phyloP scores from a whole-genome alignment of 2,888 invertebrate genomes.

The Hylaea fasciaria region DNA sequence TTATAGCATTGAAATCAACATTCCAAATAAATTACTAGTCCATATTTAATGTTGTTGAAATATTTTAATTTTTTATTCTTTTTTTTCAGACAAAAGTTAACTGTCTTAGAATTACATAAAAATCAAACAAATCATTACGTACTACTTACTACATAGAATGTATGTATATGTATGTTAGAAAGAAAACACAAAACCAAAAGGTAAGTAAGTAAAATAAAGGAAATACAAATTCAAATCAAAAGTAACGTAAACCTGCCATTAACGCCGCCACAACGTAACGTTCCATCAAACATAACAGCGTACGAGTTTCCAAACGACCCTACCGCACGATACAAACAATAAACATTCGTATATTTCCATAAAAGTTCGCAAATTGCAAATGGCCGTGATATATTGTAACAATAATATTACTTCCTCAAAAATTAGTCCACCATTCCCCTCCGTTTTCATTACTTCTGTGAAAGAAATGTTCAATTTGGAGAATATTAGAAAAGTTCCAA shows the following conservation, averaged over 20 bases:
- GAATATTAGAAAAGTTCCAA: constrained; percentile 34
- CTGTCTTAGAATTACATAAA: too few relatives aligned
- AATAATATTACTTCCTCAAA: constrained; percentile 39
- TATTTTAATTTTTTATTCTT: too few relatives aligned
- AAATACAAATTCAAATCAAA: too few relatives aligned
- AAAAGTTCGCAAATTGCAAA: constrained; percentile 26
- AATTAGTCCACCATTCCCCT: constrained; percentile 33
- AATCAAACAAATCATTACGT: too few relatives aligned
- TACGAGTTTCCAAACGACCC: constrained; percentile 24
- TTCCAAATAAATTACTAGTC: too few relatives aligned
- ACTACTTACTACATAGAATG: too few relatives aligned
- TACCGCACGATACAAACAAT: constrained; percentile 12
- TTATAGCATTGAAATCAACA: too few relatives aligned
- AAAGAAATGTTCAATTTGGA: constrained; percentile 39
- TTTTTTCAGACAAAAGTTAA: too few relatives aligned
- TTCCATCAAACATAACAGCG: constrained; percentile 10
- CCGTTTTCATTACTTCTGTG: constrained; percentile 37
- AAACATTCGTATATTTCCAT: constrained; percentile 19
- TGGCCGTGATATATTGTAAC: constrained; percentile 35
- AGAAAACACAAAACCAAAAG: too few relatives aligned
- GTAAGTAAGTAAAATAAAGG: too few relatives aligned
- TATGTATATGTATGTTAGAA: too few relatives aligned
- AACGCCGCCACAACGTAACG: not conserved
- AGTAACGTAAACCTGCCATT: constrained; percentile 10
- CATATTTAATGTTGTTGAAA: too few relatives aligned